Evolutionary conservation across 30 jellyfish, hydroid and myxozoan genomes (phyloP).

Genomic region (Aurelia aurita): DNA sequence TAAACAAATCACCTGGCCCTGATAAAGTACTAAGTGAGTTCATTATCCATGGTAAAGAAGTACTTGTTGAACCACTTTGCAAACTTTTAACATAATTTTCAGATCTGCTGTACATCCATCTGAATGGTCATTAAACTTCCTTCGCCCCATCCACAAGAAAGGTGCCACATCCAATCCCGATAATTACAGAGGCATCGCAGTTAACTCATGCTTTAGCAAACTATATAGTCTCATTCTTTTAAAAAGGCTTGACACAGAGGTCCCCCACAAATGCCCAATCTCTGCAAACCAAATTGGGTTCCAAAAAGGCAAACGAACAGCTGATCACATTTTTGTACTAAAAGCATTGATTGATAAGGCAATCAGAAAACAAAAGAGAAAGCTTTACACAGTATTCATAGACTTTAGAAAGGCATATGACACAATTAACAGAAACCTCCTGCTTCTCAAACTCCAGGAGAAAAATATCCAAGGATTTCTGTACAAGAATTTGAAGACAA

Average conservation of each 20-base stretch:
- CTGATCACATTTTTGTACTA: too few relatives aligned
- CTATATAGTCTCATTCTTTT: constrained; percentile 11
- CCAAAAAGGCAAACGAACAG: too few relatives aligned
- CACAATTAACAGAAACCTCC: too few relatives aligned
- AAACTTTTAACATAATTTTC: constrained; percentile 15
- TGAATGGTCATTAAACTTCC: constrained; percentile 19
- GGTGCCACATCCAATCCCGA: constrained; percentile 31
- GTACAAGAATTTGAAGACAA: too few relatives aligned
- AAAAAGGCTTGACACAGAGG: neutral
- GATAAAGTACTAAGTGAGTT: constrained; percentile 18
- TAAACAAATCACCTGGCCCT: constrained; percentile 22
- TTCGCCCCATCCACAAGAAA: constrained; percentile 26
- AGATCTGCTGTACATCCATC: constrained; percentile 9
- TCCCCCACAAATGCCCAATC: neutral
- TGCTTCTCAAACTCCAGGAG: too few relatives aligned
- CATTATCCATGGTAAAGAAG: constrained; percentile 15
- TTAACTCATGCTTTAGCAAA: constrained; percentile 16
- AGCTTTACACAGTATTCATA: too few relatives aligned
- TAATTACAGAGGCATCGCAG: constrained; percentile 15
- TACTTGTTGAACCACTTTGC: constrained; percentile 9
- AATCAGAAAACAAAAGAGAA: too few relatives aligned
- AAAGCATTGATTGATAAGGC: too few relatives aligned
- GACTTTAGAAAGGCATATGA: too few relatives aligned
- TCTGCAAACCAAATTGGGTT: too few relatives aligned
- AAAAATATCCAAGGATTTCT: too few relatives aligned